Base-by-base conservation (phyloP, 2,797 vertebrate genomes). In the Pseudotriccus pelzelni region DNA sequence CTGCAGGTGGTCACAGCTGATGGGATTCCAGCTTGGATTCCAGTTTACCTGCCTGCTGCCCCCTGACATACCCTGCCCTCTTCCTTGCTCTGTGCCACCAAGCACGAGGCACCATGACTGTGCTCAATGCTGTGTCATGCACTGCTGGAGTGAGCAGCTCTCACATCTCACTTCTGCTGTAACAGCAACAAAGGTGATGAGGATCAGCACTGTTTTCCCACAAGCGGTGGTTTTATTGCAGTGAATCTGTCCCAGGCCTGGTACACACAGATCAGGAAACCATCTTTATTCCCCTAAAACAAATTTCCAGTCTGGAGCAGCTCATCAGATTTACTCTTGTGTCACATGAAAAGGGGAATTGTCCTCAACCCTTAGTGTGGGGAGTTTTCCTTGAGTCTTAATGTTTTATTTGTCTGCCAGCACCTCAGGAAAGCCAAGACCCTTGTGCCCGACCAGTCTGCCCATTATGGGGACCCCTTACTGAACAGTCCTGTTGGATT, bases 31-130 rank as follows among this genome's bases (percentile, higher is more conserved):
- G 14, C 7, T 64, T 73, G 32, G 16, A 49, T 75, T 86, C 63
- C 21, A 15, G 22, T 76, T 66, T 92, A 13, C 19, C 27, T 30
- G 18, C 49, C 52, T 1, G 2, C 27, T 2, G 0, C 10, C 23
- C 17, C 5, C 2, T 43, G 0, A 70, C 3, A 1, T 47, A 34
- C 27, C 43, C 49, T 75, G 44, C 19, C 11, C 7, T 11, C n/a
- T 87, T 89, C 36, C 20, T 75, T 2, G 0, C 49, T 43, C 47
- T 2, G 5, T 70, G 52, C 56, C 47, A n/a, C 21, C 19, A 43
- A 59, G 60, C 43, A 60, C 18, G 34, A 44, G 73, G 34, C 56
- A 41, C 41, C 0, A 0, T 49, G 63, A 44, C 39, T 39, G 11
- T 37, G 9, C 27, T 22, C 1, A 1, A 0, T 49, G 59, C 50